These are phyloP conservation scores for Saguinus imperator DNA, from an alignment of 2,113 vertebrate species.

Conservation along the genomic window DNA sequence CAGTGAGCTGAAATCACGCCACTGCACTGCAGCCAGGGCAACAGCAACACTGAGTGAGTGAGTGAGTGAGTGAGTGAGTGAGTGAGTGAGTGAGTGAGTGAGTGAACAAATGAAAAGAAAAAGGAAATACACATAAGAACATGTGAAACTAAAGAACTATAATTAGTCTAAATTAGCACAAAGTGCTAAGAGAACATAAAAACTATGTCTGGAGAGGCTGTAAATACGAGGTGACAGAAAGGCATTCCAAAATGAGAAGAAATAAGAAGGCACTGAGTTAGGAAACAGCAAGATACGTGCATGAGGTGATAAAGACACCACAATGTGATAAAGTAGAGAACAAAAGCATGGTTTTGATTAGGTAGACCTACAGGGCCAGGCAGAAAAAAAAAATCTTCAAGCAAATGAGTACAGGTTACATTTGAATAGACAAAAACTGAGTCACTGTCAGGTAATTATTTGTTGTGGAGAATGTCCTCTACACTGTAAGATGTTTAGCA, in stretches of 20 bases:
- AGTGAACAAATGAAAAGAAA: too few species aligned
- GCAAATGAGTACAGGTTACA: not conserved
- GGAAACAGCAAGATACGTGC: not conserved
- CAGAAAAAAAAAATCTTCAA: not conserved
- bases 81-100: too few species aligned
- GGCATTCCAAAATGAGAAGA: not conserved
- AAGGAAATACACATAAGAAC: not conserved
- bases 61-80: too few species aligned
- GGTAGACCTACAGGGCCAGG: not conserved
- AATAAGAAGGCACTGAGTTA: not conserved
- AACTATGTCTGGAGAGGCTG: not conserved
- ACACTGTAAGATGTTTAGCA: not conserved
- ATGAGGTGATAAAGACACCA: not conserved
- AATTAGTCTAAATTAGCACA: not conserved
- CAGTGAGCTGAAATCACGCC: too few species aligned
- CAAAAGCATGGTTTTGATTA: not conserved
- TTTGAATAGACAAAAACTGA: not conserved
- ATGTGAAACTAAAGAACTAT: slow-evolving; percentile 24
- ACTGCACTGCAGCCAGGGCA: too few species aligned
- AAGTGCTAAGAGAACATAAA: slow-evolving; percentile 19
- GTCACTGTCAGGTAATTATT: not conserved
- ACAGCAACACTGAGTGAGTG: too few species aligned
- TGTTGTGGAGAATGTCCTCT: not conserved
- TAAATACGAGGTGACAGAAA: not conserved
- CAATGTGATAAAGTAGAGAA: not conserved